phyloP scores from a whole-genome alignment of 2,113 vertebrate genomes.

The Ivindomyrus marchei region DNA sequence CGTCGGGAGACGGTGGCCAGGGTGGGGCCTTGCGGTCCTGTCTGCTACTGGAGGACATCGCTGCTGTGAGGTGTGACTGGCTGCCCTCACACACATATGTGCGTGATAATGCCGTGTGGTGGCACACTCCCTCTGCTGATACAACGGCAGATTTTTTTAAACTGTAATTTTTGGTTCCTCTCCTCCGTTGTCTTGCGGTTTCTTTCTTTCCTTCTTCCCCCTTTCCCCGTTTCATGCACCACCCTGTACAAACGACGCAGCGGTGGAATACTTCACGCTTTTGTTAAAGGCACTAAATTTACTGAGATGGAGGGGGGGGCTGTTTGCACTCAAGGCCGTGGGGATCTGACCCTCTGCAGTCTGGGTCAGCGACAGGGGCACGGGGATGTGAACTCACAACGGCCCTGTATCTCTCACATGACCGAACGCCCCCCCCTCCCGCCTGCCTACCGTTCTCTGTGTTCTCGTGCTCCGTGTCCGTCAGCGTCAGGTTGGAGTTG shows the following conservation, averaged over 20 bases:
- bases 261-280: background rate
- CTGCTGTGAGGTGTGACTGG: background rate
- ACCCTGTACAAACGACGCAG: background rate
- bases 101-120: background rate
- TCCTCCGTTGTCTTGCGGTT: background rate
- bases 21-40: background rate
- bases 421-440: background rate
- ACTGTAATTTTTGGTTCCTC: background rate
- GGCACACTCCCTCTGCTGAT: background rate
- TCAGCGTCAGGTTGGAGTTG: constrained; percentile 96
- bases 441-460: constrained; percentile 77
- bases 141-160: background rate
- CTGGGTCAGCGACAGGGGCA: background rate
- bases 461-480: constrained; percentile 93
- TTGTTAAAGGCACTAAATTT: background rate
- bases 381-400: background rate
- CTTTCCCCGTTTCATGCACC: background rate
- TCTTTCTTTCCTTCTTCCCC: background rate
- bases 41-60: background rate
- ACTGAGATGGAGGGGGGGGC: background rate
- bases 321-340: background rate
- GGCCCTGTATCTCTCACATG: background rate
- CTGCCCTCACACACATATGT: background rate
- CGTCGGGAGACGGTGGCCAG: background rate
- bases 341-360: background rate